Percentiles rank a stretch among this genome's conserved stretches.
Evolutionary conservation across 2,888 invertebrate genomes (phyloP).

Genomic region (Napeogenes inachia): DNA sequence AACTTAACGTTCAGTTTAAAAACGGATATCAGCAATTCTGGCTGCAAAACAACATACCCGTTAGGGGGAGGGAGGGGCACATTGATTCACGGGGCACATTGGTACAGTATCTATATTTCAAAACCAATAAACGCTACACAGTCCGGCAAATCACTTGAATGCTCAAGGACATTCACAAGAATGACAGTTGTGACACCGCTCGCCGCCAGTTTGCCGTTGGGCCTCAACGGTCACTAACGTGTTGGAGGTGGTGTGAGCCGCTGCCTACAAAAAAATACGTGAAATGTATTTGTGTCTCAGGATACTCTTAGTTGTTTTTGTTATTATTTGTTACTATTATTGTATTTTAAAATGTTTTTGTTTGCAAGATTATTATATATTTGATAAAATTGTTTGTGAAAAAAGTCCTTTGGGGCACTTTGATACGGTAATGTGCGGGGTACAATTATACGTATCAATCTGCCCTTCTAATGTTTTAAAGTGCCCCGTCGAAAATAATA

Average conservation of each 20-base stretch:
- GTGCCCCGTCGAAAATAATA: no score
- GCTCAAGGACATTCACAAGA: constrained; percentile 26
- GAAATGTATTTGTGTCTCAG: constrained; percentile 29
- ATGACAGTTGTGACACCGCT: constrained; percentile 26
- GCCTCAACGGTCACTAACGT: constrained; percentile 27
- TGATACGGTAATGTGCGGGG: no score
- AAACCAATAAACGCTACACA: constrained; percentile 25
- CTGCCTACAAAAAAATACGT: constrained; percentile 27
- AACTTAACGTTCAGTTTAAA: constrained; percentile 23
- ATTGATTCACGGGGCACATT: constrained; percentile 24
- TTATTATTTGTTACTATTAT: no score
- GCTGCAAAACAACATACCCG: neutral
- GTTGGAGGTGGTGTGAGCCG: constrained; percentile 25
- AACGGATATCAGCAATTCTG: constrained; percentile 23
- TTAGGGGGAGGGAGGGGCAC: constrained; percentile 24
- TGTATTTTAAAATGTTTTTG: no score
- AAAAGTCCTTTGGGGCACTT: no score
- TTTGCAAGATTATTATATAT: no score
- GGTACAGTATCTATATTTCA: constrained; percentile 22
- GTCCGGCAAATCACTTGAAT: constrained; percentile 19
- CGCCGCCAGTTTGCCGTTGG: constrained; percentile 26
- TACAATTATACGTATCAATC: no score
- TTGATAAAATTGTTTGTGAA: no score
- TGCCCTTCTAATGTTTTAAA: no score
- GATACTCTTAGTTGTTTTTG: constrained; percentile 22